Percentiles rank a stretch among this genome's conserved stretches.
phyloP scores from a whole-genome alignment of 92 coral and sea anemone genomes.

The Zoanthus sociatus region DNA sequence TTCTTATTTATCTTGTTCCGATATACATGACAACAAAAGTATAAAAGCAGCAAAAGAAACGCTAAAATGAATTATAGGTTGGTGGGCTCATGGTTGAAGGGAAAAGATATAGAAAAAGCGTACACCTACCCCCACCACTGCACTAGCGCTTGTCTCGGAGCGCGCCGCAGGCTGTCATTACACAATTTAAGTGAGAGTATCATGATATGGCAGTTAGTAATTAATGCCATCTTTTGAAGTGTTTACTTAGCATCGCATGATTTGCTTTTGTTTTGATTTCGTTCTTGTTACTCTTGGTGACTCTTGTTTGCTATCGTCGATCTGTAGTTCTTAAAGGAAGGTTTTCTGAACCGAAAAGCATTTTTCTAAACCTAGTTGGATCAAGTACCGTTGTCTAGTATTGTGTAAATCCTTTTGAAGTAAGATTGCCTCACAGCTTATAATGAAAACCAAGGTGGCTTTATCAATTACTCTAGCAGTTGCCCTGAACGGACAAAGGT shows the following conservation, averaged over 20 bases:
- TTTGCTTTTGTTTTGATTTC: background rate
- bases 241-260: conserved; percentile 7
- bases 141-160: no score
- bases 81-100: no score
- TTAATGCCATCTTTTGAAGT: conserved; percentile 20
- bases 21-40: no score
- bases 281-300: background rate
- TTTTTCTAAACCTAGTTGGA: background rate
- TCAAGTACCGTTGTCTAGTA: background rate
- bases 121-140: no score
- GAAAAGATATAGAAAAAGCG: no score
- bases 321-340: background rate
- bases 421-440: background rate
- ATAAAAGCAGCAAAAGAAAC: no score
- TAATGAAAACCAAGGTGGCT: background rate
- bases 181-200: no score
- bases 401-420: background rate
- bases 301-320: background rate
- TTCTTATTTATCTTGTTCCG: no score
- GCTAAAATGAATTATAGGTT: no score
- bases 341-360: no score
- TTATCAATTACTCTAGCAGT: background rate
- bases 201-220: background rate
- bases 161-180: no score
- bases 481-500: background rate